Conservation (phyloP, 1,140 invertebrate genomes). For the Lordiphosa clarofinis region DNA sequence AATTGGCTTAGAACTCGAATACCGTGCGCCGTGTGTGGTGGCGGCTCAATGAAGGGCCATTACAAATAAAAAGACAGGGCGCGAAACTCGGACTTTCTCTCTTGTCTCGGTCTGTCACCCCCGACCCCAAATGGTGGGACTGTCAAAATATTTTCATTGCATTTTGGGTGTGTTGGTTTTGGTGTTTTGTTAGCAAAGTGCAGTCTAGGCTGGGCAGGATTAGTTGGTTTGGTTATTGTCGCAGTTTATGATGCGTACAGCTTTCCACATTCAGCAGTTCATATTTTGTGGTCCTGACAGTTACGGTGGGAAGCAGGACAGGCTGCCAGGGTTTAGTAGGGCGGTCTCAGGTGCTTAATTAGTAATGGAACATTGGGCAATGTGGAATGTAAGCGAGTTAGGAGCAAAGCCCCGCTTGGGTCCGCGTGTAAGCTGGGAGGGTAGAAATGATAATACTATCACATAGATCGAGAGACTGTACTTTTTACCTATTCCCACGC, state of each 20-base stretch:
- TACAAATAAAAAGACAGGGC: slow-evolving; percentile 46
- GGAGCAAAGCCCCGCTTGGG: too few species aligned
- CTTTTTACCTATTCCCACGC: not conserved
- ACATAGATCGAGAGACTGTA: too few species aligned
- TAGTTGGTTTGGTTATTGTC: slow-evolving; percentile 65
- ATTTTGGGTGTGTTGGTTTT: slow-evolving; percentile 61
- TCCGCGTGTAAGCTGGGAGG: too few species aligned
- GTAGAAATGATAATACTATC: too few species aligned
- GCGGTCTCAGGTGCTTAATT: slow-evolving; percentile 50
- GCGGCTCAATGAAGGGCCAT: slow-evolving; percentile 19
- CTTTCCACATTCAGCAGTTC: slow-evolving; percentile 57
- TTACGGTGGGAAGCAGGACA: slow-evolving; percentile 69
- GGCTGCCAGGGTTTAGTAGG: slow-evolving; percentile 17
- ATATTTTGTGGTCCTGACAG: slow-evolving; percentile 66
- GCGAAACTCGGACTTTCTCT: slow-evolving; percentile 19
- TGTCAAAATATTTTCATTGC: slow-evolving; percentile 78
- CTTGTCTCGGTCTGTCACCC: slow-evolving; percentile 36
- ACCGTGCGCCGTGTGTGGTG: slow-evolving; percentile 15
- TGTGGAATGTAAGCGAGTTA: slow-evolving; percentile 1
- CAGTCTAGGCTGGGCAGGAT: slow-evolving; percentile 46
- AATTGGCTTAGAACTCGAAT: slow-evolving; percentile 54
- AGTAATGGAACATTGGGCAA: slow-evolving; percentile 32
- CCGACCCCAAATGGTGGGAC: slow-evolving; percentile 26
- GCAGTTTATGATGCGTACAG: slow-evolving; percentile 72
- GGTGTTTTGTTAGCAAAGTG: slow-evolving; percentile 72